Conservation (phyloP, 2,888 invertebrate species). For the Rhingia rostrata region DNA sequence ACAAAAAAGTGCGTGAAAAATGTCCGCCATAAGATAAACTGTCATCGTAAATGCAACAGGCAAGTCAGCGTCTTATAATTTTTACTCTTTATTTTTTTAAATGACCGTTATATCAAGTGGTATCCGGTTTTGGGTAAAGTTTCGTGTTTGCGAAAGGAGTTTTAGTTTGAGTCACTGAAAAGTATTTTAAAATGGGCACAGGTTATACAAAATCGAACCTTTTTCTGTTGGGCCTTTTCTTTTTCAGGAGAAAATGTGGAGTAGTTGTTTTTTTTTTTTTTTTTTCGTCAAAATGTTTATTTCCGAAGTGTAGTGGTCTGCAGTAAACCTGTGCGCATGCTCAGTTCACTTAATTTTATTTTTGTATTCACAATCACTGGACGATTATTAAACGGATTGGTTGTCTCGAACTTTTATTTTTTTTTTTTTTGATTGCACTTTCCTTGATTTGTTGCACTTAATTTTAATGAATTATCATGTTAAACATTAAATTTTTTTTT, state of each 20-base stretch:
- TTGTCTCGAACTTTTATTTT: constrained; percentile 17
- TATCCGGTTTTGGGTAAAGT: constrained; percentile 27
- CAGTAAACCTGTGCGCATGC: constrained; percentile 29
- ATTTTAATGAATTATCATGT: constrained; percentile 46
- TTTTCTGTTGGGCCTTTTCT: constrained; percentile 35
- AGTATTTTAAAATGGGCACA: neutral
- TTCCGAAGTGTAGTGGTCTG: constrained; percentile 21
- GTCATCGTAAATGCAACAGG: constrained; percentile 26
- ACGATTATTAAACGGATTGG: constrained; percentile 34
- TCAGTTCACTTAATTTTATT: constrained; percentile 39
- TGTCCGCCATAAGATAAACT: constrained; percentile 15
- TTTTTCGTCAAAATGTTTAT: constrained; percentile 13
- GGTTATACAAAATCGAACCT: constrained; percentile 43
- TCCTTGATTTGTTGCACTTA: constrained; percentile 1
- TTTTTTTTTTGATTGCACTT: constrained; percentile 17
- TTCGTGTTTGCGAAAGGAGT: constrained; percentile 7
- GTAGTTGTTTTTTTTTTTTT: neutral
- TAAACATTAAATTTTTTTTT: neutral
- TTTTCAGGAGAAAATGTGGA: constrained; percentile 16
- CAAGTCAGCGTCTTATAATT: neutral
- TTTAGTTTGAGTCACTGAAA: neutral
- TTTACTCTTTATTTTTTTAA: neutral
- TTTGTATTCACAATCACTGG: constrained; percentile 23
- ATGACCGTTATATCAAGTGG: constrained; percentile 31
- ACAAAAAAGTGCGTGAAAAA: constrained; percentile 18